phyloP scores from a whole-genome alignment of 1,140 invertebrate genomes.

The Sipha flava region DNA sequence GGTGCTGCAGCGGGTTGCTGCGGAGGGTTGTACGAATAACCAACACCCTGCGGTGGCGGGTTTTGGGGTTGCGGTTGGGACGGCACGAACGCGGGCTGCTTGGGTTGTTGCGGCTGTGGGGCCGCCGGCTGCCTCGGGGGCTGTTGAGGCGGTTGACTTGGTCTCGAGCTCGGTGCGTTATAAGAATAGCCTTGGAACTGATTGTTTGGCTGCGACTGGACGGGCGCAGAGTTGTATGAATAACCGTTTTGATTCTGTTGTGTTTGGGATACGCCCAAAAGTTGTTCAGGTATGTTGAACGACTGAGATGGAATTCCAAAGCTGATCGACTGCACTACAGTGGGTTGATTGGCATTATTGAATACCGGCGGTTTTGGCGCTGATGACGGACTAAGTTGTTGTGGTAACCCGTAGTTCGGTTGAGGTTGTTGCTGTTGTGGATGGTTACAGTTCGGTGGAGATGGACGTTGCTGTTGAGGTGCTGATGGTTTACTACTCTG shows the following conservation, averaged over 20 bases:
- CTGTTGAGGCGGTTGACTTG: neutral
- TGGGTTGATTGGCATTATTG: slow-evolving; percentile 4
- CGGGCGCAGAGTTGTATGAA: neutral
- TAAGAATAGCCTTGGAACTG: neutral
- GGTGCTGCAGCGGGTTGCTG: neutral
- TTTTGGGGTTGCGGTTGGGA: neutral
- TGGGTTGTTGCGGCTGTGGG: neutral
- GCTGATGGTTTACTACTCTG: neutral
- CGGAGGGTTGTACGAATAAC: neutral
- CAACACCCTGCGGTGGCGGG: neutral
- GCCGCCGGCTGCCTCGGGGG: neutral
- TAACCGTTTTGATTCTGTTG: neutral
- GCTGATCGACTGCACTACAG: slow-evolving; percentile 30
- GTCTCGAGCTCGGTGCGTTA: neutral
- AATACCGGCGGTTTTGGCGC: neutral
- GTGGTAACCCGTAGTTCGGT: neutral
- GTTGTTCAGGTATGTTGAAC: neutral
- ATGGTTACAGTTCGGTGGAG: neutral
- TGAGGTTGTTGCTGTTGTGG: neutral
- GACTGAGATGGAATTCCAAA: slow-evolving; percentile 32
- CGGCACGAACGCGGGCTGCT: too few species aligned
- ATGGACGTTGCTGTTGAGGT: neutral
- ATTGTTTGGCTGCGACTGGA: neutral
- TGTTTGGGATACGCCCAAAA: neutral
- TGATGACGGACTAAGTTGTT: neutral